These are phyloP conservation scores for Nebria ingens DNA, from an alignment of 1,140 invertebrate genomes.

Conservation along the genomic window DNA sequence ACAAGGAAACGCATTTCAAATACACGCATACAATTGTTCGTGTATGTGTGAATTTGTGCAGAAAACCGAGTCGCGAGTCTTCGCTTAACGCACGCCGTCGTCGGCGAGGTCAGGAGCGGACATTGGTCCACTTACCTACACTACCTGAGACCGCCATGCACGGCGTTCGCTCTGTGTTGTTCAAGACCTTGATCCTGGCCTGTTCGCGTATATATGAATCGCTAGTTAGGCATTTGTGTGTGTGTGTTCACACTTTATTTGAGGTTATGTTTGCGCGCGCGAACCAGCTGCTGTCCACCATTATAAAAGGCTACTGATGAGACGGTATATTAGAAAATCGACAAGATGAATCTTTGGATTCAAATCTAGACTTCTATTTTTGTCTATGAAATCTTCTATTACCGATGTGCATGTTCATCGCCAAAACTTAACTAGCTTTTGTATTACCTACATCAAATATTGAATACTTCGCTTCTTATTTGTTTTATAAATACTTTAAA, in stretches of 20 bases:
- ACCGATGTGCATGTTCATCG: no score
- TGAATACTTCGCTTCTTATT: no score
- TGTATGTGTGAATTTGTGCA: background rate
- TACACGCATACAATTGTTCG: background rate
- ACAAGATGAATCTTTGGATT: background rate
- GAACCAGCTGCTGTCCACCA: background rate
- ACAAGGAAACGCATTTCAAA: background rate
- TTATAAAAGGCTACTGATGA: background rate
- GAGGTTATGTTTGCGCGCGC: background rate
- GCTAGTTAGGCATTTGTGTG: background rate
- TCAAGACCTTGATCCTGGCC: background rate
- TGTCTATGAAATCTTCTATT: background rate
- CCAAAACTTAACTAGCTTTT: no score
- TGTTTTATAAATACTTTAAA: no score
- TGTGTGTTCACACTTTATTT: constrained; percentile 1
- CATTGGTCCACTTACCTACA: constrained; percentile 17
- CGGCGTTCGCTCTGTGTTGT: constrained; percentile 4
- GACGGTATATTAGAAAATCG: background rate
- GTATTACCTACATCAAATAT: no score
- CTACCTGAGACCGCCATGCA: constrained; percentile 5
- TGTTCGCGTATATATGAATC: background rate
- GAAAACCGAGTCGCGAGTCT: constrained; percentile 1
- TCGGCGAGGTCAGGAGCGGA: constrained; percentile 15
- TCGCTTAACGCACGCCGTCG: no score
- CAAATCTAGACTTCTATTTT: background rate